phyloP scores from a whole-genome alignment of 2,113 vertebrate genomes.

The Hoplias malabaricus region DNA sequence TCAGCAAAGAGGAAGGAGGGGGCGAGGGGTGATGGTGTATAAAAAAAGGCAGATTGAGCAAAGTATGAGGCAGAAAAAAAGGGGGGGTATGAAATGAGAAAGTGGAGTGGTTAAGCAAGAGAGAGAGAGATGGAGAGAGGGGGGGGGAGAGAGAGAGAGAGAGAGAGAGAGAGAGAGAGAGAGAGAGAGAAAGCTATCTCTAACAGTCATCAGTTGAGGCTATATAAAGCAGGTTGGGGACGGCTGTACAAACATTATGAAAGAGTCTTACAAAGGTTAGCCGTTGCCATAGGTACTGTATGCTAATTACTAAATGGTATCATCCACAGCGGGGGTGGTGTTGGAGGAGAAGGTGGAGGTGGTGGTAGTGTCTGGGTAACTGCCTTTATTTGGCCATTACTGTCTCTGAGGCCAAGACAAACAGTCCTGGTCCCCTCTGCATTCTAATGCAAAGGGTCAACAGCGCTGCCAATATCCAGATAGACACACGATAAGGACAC shows the following conservation, averaged over 20 bases:
- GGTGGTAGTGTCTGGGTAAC: conserved; percentile 49
- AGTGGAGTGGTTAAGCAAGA: conserved; percentile 12
- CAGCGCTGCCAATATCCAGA: conserved; percentile 26
- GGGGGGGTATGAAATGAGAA: neutral
- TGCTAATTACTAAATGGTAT: conserved; percentile 77
- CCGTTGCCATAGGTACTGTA: conserved; percentile 81
- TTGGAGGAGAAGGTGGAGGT: conserved; percentile 41
- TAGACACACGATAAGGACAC: conserved; percentile 32
- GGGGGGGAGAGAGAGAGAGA: conserved; percentile 50
- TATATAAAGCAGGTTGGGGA: conserved; percentile 70
- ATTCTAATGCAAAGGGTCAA: conserved; percentile 42
- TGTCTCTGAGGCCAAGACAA: conserved; percentile 48
- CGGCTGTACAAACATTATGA: conserved; percentile 77
- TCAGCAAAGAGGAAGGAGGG: neutral
- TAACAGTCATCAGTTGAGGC: conserved; percentile 58
- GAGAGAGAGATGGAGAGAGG: conserved; percentile 42
- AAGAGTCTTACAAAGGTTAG: conserved; percentile 76
- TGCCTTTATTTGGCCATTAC: conserved; percentile 59
- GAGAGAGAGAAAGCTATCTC: conserved; percentile 52
- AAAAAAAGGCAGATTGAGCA: conserved; percentile 29
- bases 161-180: conserved; percentile 31
- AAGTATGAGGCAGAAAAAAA: conserved; percentile 11
- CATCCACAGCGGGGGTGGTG: conserved; percentile 53
- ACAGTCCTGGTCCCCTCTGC: conserved; percentile 14
- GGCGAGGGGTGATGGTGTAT: neutral